Base-by-base conservation (phyloP, 2,888 invertebrate genomes). In the Allolobophora icterica region DNA sequence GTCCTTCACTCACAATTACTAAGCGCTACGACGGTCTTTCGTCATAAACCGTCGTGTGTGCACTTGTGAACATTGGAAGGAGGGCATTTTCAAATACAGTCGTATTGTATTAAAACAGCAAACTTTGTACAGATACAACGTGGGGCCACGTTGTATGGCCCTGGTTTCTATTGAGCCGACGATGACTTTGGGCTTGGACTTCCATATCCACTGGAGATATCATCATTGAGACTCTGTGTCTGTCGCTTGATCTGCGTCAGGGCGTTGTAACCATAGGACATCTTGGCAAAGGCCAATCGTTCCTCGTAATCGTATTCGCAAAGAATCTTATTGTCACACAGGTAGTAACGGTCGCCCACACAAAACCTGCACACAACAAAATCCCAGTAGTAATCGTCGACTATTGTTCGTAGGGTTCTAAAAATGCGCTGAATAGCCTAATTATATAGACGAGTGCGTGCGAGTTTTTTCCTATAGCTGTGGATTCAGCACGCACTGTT, bases 291-390 rank as follows among this genome's bases (percentile, higher is more conserved):
- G 94, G 98, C 97, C 96, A 98, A 96, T 94, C 98, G 96, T 95
- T 98, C 98, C 95, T 98, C 98, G 95, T 98, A 98, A 96, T 98
- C 98, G 96, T 98, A 98, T 96, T 98, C 98, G 96, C 98, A 98
- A 89, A 98, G 96, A 94, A 98, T 98, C 96, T 98, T 98, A 96
- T 98, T 98, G 96, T 98, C 98, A 95, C 97, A 98, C 94, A 98
- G 96, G 96, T 98, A 98, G 96, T 98, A 98, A 94, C 97, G 96
- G 96, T 98, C 98, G 42, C 98, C 98, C 90, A 98, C 98, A 96
- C 98, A 98, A 96, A 98, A 98, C 97, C 98, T 98, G 96, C n/a
- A 94, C 94, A 19, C 58, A 24, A 40, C 40, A n/a, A 42, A 42
- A 17, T 4, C 1, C 8, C 13, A 13, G 8, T 38, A 38, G 38